Percentiles rank a stretch among this genome's conserved stretches.
Evolutionary conservation across 2,113 vertebrate genomes (phyloP).

Genomic region (Potamarius usumacintae): DNA sequence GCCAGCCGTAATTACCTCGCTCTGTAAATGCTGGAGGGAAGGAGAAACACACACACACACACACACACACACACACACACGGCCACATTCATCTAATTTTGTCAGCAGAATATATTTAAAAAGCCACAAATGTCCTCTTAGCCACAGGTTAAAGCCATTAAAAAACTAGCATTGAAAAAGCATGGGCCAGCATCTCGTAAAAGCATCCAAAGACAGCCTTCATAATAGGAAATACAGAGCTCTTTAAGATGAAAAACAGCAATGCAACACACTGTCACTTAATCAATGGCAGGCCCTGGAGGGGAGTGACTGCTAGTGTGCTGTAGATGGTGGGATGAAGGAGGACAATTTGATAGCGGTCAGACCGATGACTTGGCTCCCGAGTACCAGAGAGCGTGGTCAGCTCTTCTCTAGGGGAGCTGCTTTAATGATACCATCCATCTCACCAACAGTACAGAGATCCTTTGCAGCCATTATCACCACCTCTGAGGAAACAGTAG

Average conservation of each 20-base stretch:
- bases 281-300: slow-evolving; percentile 67
- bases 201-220: slow-evolving; percentile 43
- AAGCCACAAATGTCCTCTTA: slow-evolving; percentile 39
- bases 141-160: slow-evolving; percentile 48
- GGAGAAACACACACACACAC: neutral
- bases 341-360: slow-evolving; percentile 61
- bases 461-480: slow-evolving; percentile 41
- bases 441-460: slow-evolving; percentile 59
- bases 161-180: slow-evolving; percentile 31
- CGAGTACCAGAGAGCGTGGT: slow-evolving; percentile 44
- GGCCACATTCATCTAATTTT: slow-evolving; percentile 41
- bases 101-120: slow-evolving; percentile 47
- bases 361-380: slow-evolving; percentile 53
- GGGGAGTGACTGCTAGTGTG: slow-evolving; percentile 49
- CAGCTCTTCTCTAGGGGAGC: slow-evolving; percentile 57
- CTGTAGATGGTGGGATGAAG: slow-evolving; percentile 47
- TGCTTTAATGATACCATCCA: slow-evolving; percentile 62
- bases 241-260: slow-evolving; percentile 71
- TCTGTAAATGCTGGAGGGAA: slow-evolving; percentile 26
- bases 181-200: neutral
- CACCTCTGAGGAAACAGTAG: slow-evolving; percentile 35
- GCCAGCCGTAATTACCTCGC: slow-evolving; percentile 47
- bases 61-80: slow-evolving; percentile 17
- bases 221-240: slow-evolving; percentile 63
- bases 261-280: slow-evolving; percentile 62